Conservation (phyloP, 2,888 invertebrate species). For the Hirtodrosophila histrioides region DNA sequence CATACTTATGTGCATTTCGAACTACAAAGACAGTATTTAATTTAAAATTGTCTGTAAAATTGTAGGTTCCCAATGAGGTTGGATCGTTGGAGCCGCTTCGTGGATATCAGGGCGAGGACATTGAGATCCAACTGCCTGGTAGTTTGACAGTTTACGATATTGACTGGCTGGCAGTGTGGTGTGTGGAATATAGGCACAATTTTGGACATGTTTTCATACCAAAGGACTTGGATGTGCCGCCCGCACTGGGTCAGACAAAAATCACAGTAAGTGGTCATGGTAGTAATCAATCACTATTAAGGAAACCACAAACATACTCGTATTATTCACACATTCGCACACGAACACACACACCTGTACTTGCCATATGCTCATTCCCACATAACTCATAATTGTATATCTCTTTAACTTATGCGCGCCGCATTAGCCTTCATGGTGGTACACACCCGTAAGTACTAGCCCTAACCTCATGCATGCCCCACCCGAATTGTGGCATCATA, state of each 20-base stretch:
- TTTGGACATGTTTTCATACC: constrained; percentile 96
- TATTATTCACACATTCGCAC: background rate
- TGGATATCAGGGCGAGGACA: constrained; percentile 95
- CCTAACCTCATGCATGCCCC: constrained; percentile 56
- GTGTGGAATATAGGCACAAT: constrained; percentile 94
- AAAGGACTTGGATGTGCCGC: constrained; percentile 94
- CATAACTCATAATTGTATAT: constrained; percentile 72
- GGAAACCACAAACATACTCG: background rate
- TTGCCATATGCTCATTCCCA: constrained; percentile 57
- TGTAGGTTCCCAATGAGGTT: constrained; percentile 93
- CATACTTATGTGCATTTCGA: too few species aligned
- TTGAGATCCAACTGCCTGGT: constrained; percentile 94
- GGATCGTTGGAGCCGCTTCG: constrained; percentile 92
- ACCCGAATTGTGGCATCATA: background rate
- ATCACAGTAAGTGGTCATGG: constrained; percentile 89
- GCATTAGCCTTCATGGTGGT: constrained; percentile 95
- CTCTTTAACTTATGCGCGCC: constrained; percentile 75
- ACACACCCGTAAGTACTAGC: constrained; percentile 93
- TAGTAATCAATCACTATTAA: background rate
- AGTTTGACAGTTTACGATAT: constrained; percentile 94
- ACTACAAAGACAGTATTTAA: too few species aligned
- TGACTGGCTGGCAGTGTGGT: constrained; percentile 96
- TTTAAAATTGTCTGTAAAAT: background rate
- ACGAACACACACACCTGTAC: constrained; percentile 39
- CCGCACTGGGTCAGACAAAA: constrained; percentile 95